Conservation (phyloP, 2,888 invertebrate genomes). For the Heliconius ethilla region DNA sequence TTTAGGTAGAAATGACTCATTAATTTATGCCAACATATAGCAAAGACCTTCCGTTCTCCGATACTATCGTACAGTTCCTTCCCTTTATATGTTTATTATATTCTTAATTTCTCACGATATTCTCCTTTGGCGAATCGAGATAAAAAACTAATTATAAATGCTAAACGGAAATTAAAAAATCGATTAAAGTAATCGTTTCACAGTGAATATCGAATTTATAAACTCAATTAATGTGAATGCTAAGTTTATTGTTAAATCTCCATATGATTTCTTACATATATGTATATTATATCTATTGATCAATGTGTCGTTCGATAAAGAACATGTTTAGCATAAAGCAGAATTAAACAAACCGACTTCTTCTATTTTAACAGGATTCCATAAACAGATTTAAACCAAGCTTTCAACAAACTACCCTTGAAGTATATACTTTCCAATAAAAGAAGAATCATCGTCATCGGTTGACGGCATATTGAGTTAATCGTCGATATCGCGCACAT, state of each 20-base stretch:
- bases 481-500: no score
- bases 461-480: no score
- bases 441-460: no score
- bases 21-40: slow-evolving; percentile 3
- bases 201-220: background rate
- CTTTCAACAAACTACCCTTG: no score
- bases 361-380: no score
- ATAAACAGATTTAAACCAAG: no score
- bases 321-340: no score
- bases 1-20: slow-evolving; percentile 6
- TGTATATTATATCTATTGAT: no score
- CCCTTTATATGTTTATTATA: slow-evolving; percentile 18
- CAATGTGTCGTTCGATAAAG: no score
- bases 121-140: slow-evolving; percentile 19
- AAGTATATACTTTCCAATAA: no score
- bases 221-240: background rate
- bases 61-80: slow-evolving; percentile 26
- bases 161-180: slow-evolving; percentile 17
- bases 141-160: slow-evolving; percentile 16
- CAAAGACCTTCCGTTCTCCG: slow-evolving; percentile 20
- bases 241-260: background rate
- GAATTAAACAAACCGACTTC: no score
- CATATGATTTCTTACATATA: no score
- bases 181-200: background rate
- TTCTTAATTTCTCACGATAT: slow-evolving; percentile 25